Percentiles rank a stretch among this genome's conserved stretches.
phyloP scores from a whole-genome alignment of 1,140 invertebrate species.

The Thaumetopoea pityocampa region DNA sequence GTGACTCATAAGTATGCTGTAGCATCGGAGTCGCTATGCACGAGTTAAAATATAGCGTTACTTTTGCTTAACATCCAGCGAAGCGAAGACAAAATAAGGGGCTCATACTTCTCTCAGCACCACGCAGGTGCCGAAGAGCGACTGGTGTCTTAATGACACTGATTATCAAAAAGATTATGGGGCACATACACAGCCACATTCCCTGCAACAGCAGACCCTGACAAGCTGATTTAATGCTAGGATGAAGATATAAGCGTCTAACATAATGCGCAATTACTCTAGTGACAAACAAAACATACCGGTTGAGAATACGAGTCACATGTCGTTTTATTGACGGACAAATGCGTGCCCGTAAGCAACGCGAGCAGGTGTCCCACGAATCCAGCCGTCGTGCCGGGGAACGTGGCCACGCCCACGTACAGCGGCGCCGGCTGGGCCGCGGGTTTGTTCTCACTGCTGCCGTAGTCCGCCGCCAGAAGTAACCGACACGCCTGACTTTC shows the following conservation, averaged over 20 bases:
- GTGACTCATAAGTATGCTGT: no score
- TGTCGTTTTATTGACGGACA: conserved; percentile 23
- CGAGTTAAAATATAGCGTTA: no score
- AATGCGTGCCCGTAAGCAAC: conserved; percentile 75
- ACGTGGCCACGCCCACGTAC: conserved; percentile 78
- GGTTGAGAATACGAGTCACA: conserved; percentile 39
- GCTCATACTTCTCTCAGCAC: no score
- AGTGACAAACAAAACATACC: conserved; percentile 24
- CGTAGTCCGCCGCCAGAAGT: conserved; percentile 77
- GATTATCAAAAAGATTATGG: no score
- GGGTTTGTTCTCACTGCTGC: conserved; percentile 14
- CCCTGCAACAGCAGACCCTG: no score
- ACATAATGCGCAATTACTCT: not conserved
- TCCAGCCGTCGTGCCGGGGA: conserved; percentile 62
- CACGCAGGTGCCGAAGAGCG: no score
- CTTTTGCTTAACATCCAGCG: no score
- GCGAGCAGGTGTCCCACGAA: conserved; percentile 69
- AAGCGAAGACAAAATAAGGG: no score
- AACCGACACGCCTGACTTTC: conserved; percentile 82
- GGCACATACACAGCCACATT: no score
- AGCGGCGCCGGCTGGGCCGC: conserved; percentile 53
- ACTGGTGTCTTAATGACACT: no score
- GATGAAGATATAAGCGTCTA: not conserved
- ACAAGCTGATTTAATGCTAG: no score
- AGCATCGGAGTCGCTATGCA: no score